Base-by-base conservation (phyloP, 2,888 invertebrate genomes). In the Cordilura impudica region DNA sequence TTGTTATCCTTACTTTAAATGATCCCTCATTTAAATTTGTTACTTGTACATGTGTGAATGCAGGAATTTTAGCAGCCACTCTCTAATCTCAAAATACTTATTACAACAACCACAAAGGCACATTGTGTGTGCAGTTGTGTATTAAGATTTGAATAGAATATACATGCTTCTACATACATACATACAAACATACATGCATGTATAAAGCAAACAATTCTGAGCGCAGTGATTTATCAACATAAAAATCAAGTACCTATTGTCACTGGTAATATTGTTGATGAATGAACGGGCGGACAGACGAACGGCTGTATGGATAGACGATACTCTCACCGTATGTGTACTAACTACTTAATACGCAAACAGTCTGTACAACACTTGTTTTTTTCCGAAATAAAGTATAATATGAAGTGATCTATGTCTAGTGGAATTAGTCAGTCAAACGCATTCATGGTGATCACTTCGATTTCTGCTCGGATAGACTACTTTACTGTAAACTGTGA, bases 371-470 rank as follows among this genome's bases (percentile, higher is more conserved):
- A 61, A 56, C 53, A 69, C 66, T 60, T 65, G 54, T 26, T 60
- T 54, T 60, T 71, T 78, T 67, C 65, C 45, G 72, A 72, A 53
- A 71, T 73, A 60, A 78, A 73, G 81, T 86, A 87, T 87, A 87
- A 83, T 81, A 87, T 84, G 82, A 67, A 76, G 84, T 83, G 86
- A 87, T 84, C 86, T 84, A 82, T 82, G 83, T 81, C 82, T 83
- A 81, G 78, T 84, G 81, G 83, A 83, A 83, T 87, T 87, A 88
- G 87, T 87, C 83, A 84, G 85, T 84, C 83, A 83, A 85, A 87
- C 86, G 85, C 86, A 84, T 80, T 83, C 83, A 83, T 83, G 83
- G 86, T 82, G 86, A 79, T 71, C 83, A 84, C 83, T 85, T 84
- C 83, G 71, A 56, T 49, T n/a, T 69, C 61, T 54, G 21, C 54